Evolutionary conservation across 2,113 vertebrate genomes (phyloP).

Genomic region (Sebastes schlegelii): DNA sequence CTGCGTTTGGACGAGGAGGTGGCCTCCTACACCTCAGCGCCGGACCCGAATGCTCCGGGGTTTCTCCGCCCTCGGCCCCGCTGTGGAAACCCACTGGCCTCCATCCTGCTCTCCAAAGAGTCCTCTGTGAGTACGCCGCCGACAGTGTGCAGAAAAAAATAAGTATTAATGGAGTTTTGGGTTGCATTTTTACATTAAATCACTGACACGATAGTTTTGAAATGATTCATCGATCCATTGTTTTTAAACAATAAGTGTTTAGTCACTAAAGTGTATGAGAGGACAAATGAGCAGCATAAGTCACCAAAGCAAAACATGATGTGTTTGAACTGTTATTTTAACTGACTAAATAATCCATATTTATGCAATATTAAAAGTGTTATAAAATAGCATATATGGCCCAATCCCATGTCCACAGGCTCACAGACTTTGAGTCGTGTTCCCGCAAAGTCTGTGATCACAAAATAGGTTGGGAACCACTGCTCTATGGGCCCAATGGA

Average conservation of each 20-base stretch:
- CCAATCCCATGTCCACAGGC: too few relatives aligned
- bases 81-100: slow-evolving; percentile 82
- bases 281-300: not conserved
- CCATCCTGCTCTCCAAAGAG: slow-evolving; percentile 74
- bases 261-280: not conserved
- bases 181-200: not conserved
- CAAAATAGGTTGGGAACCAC: too few relatives aligned
- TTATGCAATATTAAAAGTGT: not conserved
- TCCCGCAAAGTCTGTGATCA: too few relatives aligned
- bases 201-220: not conserved
- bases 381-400: not conserved
- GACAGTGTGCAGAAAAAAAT: not conserved
- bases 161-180: not conserved
- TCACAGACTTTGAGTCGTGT: too few relatives aligned
- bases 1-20: slow-evolving; percentile 83
- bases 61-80: slow-evolving; percentile 55
- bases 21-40: slow-evolving; percentile 73
- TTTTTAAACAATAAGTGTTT: not conserved
- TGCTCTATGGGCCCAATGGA: too few relatives aligned
- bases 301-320: not conserved
- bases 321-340: not conserved
- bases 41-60: not conserved
- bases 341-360: not conserved
- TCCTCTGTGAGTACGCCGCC: slow-evolving; percentile 73
- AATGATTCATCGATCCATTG: not conserved